Evolutionary conservation across 2,888 invertebrate genomes (phyloP).

Genomic region (Podotricha telesiphe): DNA sequence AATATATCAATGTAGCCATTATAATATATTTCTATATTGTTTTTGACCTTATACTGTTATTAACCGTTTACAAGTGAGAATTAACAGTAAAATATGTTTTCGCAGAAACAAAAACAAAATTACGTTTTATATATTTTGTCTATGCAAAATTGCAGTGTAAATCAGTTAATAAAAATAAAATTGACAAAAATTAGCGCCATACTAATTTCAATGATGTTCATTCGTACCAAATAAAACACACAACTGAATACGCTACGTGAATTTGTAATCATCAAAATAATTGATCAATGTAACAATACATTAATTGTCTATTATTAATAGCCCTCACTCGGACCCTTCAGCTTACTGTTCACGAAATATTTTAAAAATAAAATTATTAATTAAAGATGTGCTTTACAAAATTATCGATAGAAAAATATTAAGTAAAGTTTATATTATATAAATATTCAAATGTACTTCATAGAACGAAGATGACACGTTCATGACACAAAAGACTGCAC

Average conservation of each 20-base stretch:
- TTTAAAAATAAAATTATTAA: not conserved
- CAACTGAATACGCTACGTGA: conserved; percentile 38
- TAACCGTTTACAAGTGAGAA: no score
- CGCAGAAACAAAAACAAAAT: no score
- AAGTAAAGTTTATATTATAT: no score
- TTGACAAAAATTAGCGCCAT: conserved; percentile 3
- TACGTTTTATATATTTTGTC: no score
- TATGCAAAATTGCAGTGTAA: no score
- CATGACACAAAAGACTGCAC: no score
- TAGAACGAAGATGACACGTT: no score
- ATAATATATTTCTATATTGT: no score
- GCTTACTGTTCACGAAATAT: conserved; percentile 15
- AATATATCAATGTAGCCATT: not conserved
- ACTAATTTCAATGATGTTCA: conserved; percentile 3
- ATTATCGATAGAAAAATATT: no score
- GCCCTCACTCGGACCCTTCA: conserved; percentile 19
- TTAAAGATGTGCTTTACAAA: not conserved
- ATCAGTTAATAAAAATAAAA: not conserved
- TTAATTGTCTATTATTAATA: conserved; percentile 49
- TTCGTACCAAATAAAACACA: conserved; percentile 28
- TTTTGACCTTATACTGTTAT: no score
- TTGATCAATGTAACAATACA: conserved; percentile 49
- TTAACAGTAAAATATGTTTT: no score
- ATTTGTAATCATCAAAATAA: conserved; percentile 44
- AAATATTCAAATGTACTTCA: no score